phyloP scores from a whole-genome alignment of 2,888 invertebrate genomes.

The Panzeria rudis region DNA sequence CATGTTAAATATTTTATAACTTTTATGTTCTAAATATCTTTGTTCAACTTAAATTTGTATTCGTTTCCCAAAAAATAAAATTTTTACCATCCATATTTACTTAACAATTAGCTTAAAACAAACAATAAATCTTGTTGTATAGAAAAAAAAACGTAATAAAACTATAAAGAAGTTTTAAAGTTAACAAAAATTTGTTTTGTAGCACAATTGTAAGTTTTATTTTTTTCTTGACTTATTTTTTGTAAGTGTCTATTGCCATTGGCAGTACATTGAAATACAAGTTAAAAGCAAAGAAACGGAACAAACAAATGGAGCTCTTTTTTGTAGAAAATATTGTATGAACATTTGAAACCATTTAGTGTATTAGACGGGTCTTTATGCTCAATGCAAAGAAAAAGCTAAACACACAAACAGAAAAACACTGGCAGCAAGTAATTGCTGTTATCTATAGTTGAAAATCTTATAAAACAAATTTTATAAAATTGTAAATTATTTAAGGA shows the following conservation, averaged over 20 bases:
- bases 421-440: conserved; percentile 65
- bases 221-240: conserved; percentile 27
- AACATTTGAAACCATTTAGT: conserved; percentile 39
- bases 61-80: background rate
- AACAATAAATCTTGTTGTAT: conserved; percentile 66
- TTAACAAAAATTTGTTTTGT: conserved; percentile 38
- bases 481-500: conserved; percentile 45
- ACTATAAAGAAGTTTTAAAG: conserved; percentile 41
- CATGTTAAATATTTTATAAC: background rate
- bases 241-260: conserved; percentile 37
- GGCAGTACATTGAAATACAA: conserved; percentile 52
- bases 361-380: conserved; percentile 35
- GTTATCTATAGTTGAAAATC: conserved; percentile 67
- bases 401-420: background rate
- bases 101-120: conserved; percentile 67
- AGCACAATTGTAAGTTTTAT: conserved; percentile 40
- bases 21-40: background rate
- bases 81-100: conserved; percentile 32
- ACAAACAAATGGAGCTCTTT: conserved; percentile 59
- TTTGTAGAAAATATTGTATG: background rate
- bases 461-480: conserved; percentile 62
- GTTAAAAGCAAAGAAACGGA: conserved; percentile 44
- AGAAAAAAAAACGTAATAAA: background rate
- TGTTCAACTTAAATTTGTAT: background rate
- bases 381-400: conserved; percentile 2